Conservation (phyloP, 2,888 invertebrate genomes). For the Trachelus tabidus region DNA sequence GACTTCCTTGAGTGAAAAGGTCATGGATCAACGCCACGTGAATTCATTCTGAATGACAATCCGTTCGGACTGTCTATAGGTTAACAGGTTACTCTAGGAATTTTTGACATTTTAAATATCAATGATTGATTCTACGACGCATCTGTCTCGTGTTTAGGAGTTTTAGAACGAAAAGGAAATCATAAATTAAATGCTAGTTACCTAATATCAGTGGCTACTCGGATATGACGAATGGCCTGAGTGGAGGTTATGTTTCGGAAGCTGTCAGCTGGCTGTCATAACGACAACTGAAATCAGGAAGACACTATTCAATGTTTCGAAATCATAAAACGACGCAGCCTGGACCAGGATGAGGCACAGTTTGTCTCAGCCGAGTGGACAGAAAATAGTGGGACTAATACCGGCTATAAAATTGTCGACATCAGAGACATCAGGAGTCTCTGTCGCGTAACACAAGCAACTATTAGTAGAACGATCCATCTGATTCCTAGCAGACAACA, state of each 20-base stretch:
- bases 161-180: background rate
- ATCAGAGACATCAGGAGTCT: background rate
- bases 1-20: background rate
- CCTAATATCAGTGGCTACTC: background rate
- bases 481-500: background rate
- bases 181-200: background rate
- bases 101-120: background rate
- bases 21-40: background rate
- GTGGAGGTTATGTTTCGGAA: background rate
- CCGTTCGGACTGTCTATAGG: background rate
- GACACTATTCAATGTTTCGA: background rate
- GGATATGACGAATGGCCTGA: background rate
- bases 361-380: background rate
- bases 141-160: background rate
- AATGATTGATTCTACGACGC: background rate
- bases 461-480: background rate
- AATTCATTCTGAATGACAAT: background rate
- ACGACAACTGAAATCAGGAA: background rate
- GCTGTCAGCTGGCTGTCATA: background rate
- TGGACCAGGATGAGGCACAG: background rate
- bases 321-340: background rate
- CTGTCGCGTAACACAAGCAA: background rate
- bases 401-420: background rate
- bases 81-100: background rate
- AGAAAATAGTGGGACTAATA: background rate